Conservation (phyloP, 2,113 vertebrate genomes). For the Alethe castanea region DNA sequence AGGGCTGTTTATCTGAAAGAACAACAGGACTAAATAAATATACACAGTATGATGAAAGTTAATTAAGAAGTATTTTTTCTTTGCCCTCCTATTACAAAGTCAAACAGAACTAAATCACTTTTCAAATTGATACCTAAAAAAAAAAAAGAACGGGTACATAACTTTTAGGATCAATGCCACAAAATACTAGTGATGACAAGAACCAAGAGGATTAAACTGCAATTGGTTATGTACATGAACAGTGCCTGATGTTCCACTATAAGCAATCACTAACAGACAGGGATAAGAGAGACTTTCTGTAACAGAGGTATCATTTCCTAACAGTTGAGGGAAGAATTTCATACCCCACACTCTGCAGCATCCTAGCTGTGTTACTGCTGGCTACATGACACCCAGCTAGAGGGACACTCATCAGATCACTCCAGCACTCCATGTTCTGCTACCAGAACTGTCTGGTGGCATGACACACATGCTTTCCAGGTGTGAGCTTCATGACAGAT, state of each 20-base stretch:
- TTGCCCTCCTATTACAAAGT: neutral
- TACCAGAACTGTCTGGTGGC: neutral
- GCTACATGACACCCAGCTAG: neutral
- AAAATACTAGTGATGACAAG: neutral
- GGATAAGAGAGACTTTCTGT: neutral
- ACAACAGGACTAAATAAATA: neutral
- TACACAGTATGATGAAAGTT: neutral
- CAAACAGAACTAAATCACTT: neutral
- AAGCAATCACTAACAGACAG: neutral
- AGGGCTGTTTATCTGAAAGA: neutral
- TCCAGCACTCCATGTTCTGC: neutral
- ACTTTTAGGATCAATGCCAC: neutral
- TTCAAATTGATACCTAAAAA: neutral
- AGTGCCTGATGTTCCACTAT: neutral
- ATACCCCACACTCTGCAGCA: neutral
- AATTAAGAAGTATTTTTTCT: neutral
- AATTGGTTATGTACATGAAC: neutral
- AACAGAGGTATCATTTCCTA: neutral
- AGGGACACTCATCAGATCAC: neutral
- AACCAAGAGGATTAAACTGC: neutral
- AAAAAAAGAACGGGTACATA: neutral
- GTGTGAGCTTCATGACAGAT: neutral
- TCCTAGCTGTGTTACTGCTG: neutral
- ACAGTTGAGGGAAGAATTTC: neutral
- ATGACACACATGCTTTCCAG: neutral